Percentiles rank a stretch among this genome's conserved stretches.
Conservation (phyloP, 2,888 invertebrate genomes). For the Erebia ligea region DNA sequence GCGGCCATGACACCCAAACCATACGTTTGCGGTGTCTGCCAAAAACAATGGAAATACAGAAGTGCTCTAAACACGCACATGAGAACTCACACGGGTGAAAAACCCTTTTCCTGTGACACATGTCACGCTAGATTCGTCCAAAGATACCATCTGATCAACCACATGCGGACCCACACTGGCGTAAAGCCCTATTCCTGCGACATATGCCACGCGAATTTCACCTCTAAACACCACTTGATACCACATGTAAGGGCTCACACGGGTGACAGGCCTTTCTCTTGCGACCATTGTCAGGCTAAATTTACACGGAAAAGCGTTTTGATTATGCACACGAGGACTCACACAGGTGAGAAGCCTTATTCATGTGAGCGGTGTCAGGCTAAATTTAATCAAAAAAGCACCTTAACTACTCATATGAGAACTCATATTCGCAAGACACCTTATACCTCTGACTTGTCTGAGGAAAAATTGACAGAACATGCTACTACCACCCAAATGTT, state of each 20-base stretch:
- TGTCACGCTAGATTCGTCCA: neutral
- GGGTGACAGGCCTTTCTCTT: neutral
- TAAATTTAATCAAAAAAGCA: neutral
- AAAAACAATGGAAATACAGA: neutral
- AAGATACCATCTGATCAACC: neutral
- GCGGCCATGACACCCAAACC: neutral
- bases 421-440: neutral
- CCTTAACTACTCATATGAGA: neutral
- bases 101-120: neutral
- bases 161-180: neutral
- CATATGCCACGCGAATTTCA: neutral
- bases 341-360: neutral
- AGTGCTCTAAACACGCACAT: neutral
- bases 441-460: neutral
- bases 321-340: neutral
- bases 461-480: neutral
- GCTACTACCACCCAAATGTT: neutral
- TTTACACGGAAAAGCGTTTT: neutral
- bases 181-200: neutral
- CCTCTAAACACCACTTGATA: neutral
- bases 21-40: neutral
- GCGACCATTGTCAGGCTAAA: conserved; percentile 2
- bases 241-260: neutral
- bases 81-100: conserved; percentile 7
- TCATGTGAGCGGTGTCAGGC: neutral